Percentiles rank a stretch among this genome's conserved stretches.
These are phyloP conservation scores for Tetramorium simillimum DNA, from an alignment of 1,140 invertebrate species.

Conservation along the genomic window DNA sequence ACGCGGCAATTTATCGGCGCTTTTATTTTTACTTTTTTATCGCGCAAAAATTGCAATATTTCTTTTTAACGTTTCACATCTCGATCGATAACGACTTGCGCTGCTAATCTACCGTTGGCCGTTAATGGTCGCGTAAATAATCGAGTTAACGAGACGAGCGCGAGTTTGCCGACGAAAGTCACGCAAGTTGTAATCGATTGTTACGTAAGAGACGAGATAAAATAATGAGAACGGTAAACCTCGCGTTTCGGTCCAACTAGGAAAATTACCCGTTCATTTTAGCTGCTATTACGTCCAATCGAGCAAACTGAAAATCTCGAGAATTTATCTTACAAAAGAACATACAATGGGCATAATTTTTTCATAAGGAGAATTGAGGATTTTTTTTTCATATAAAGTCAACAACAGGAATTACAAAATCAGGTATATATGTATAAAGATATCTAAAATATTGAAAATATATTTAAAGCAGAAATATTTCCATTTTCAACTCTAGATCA, in stretches of 20 bases:
- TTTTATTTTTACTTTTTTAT: constrained; percentile 17
- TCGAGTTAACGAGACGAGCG: constrained; percentile 19
- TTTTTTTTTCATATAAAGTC: background rate
- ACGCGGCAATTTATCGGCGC: background rate
- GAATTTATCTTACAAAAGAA: background rate
- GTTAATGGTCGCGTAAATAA: constrained; percentile 27
- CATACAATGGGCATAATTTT: background rate
- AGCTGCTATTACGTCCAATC: background rate
- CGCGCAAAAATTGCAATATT: constrained; percentile 2
- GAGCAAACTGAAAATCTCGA: background rate
- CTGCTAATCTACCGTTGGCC: background rate
- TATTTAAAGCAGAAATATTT: background rate
- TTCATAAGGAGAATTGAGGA: background rate
- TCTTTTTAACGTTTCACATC: constrained; percentile 1
- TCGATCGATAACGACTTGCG: constrained; percentile 8
- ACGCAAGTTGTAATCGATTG: constrained; percentile 30
- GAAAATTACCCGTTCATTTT: constrained; percentile 2
- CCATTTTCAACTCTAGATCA: background rate
- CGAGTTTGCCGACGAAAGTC: constrained; percentile 17
- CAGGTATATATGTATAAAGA: background rate
- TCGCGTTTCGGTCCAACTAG: background rate
- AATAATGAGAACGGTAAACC: background rate
- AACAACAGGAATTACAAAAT: background rate
- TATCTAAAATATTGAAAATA: background rate
- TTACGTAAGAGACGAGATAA: constrained; percentile 28